A percentile compares a stretch with the other conserved stretches of the same genome.
phyloP scores from a whole-genome alignment of 2,797 vertebrate species.

The Malacoctenus gilli region DNA sequence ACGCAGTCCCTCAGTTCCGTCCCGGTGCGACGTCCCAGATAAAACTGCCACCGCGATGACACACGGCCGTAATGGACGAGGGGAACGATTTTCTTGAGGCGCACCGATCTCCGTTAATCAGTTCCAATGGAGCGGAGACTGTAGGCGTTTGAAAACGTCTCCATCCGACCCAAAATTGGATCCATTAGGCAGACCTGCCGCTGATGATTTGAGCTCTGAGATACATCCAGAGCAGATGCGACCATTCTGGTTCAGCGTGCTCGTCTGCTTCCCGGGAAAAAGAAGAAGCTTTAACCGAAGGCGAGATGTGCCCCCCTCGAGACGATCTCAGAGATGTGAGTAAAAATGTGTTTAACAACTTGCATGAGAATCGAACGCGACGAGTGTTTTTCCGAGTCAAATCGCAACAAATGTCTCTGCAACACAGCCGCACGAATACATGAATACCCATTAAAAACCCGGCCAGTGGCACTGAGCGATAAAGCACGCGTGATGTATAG shows the following conservation, averaged over 20 bases:
- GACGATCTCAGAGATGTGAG: slow-evolving; percentile 14
- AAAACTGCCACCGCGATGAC: too few species aligned
- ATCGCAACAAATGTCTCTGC: slow-evolving; percentile 7
- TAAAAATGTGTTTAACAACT: neutral
- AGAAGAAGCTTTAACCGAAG: slow-evolving; percentile 5
- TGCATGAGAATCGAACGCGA: slow-evolving; percentile 4
- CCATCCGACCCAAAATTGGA: slow-evolving; percentile 43
- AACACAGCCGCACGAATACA: slow-evolving; percentile 4
- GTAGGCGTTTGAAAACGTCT: slow-evolving; percentile 48
- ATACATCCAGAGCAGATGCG: slow-evolving; percentile 24
- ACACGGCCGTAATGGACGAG: too few species aligned
- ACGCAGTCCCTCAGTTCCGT: too few species aligned
- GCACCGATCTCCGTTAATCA: too few species aligned
- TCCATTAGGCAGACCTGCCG: slow-evolving; percentile 34
- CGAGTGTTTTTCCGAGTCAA: neutral
- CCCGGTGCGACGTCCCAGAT: too few species aligned
- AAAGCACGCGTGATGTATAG: slow-evolving; percentile 18
- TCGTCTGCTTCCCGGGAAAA: neutral
- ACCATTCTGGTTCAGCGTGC: slow-evolving; percentile 40
- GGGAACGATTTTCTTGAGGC: too few species aligned
- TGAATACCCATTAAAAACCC: slow-evolving; percentile 8
- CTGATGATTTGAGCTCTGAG: slow-evolving; percentile 17
- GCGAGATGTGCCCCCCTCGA: slow-evolving; percentile 34
- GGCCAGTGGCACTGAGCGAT: slow-evolving; percentile 11
- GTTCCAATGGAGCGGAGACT: too few species aligned